Evolutionary conservation across 2,113 vertebrate genomes (phyloP), one percentile per base, ranked within the genome.

Genomic region (Alosa alosa): DNA sequence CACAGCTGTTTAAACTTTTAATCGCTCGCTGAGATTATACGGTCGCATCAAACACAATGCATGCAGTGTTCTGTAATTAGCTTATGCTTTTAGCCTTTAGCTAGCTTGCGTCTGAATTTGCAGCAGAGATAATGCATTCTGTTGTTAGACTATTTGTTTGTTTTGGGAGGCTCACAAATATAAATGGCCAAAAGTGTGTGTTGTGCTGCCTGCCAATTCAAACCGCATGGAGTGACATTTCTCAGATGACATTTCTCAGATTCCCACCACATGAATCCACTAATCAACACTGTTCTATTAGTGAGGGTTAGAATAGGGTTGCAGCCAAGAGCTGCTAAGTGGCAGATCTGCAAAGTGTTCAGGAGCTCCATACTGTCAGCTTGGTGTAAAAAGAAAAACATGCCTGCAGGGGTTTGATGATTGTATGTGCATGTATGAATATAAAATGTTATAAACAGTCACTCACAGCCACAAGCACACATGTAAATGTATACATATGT

Each of bases 91-190:
- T 68, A 68, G 64, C 64, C 64, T 25, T 68, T 10, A 68, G 64
- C 64, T 68, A 31, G n/a, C 64, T 68, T 25, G 64, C 64, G 64
- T 68, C 64, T 68, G 64, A 68, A 68, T 68, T 68, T 68, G 64
- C n/a, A 3, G n/a, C 10, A 7, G 64, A 68, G 64, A 25, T 68
- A 2, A 68, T 68, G n/a, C n/a, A 68, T 31, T 68, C 64, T 25
- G 64, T 68, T 31, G n/a, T 68, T n/a, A 68, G 64, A 60, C 55
- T 7, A 22, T 15, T 15, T 52, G 17, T 60, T 20, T 60, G 64
- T 68, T 68, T 31, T 68, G 6, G 10, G 64, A 31, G 64, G 7
- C n/a, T 31, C 7, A 25, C 22, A 68, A 68, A 11, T 31, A n/a
- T 2, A 31, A 31, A 68, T 68, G n/a, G n/a, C n/a, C 64, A 25